Conservation (phyloP, 2,888 invertebrate species). For the Sepioteuthis lessoniana region DNA sequence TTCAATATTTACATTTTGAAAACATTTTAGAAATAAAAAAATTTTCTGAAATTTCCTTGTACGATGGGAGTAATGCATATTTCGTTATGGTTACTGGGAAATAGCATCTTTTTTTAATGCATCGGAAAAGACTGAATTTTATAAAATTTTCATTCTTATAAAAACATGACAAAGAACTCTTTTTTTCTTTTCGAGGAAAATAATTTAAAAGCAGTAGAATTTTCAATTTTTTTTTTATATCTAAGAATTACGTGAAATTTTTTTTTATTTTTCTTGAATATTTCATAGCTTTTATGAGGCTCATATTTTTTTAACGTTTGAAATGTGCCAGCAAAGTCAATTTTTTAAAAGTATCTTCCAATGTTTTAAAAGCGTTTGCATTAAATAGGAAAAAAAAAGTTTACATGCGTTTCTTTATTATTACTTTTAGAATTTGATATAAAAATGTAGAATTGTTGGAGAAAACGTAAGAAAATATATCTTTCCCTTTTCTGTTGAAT, state of each 20-base stretch:
- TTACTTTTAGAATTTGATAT: background rate
- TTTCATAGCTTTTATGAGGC: background rate
- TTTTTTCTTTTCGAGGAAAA: background rate
- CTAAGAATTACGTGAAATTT: background rate
- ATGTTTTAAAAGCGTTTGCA: constrained; percentile 24
- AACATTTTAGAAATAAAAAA: background rate
- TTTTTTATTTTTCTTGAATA: background rate
- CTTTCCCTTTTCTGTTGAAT: background rate
- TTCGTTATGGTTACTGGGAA: background rate
- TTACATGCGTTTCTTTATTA: background rate
- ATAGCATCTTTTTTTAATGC: background rate
- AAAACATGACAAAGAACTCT: background rate
- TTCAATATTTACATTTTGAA: too few relatives aligned
- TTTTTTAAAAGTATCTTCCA: background rate
- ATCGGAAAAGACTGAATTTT: background rate
- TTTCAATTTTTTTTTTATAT: background rate
- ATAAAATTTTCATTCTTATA: background rate
- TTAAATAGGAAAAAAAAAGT: background rate
- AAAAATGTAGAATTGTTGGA: background rate
- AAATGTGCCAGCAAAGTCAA: background rate
- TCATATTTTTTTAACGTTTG: background rate
- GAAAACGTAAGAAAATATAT: background rate
- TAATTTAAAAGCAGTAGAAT: background rate
- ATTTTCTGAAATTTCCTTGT: background rate
- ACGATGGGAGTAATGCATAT: background rate